Base-by-base conservation (phyloP, 1,140 invertebrate species). In the Hyposmocoma kahamanoa region DNA sequence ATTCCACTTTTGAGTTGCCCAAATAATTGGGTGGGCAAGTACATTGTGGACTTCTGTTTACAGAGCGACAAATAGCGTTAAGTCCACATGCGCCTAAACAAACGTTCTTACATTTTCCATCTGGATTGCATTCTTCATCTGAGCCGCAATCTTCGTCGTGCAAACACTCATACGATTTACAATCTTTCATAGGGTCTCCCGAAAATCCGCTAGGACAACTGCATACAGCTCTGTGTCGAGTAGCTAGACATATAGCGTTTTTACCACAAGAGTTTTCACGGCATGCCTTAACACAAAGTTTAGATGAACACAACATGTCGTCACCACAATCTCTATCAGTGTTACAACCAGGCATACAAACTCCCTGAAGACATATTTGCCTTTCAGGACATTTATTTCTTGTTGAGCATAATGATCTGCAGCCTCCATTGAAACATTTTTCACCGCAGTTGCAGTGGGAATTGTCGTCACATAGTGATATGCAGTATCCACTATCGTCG, bases 41-140 rank as follows among this genome's bases (percentile, higher is more conserved):
- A 77, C 96, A 97, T 58, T 94, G 90, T 0, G 94, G 91, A 56
- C 88, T 86, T 58, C 93, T 89, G 47, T 93, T 89, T 2, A 93
- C 87, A 1, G 95, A 92, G n/a, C 91, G 89, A 66, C 96, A 97
- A 57, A 96, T 93, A 0, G 95, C 95, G 80, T 97, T 96, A 10
- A 89, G 77, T 8, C 95, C 96, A 67, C 96, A 97, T 36, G 90
- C 87, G 60, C 93, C 91, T 18, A 93, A 62, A 67, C 96, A 97
- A 2, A 95, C 94, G 87, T 96, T 96, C 41, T 91, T 91, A 65
- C 96, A 97, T 42, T 90, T 90, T 9, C 92, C 90, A 47, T 92
- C 90, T 2, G 86, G 72, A 70, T 89, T 89, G 70, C 95, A 97
- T 52, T 88, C 88, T 76, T 96, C 95, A 61, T 92, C 93, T 0